phyloP scores from a whole-genome alignment of 2,113 vertebrate genomes.

The Struthio camelus region DNA sequence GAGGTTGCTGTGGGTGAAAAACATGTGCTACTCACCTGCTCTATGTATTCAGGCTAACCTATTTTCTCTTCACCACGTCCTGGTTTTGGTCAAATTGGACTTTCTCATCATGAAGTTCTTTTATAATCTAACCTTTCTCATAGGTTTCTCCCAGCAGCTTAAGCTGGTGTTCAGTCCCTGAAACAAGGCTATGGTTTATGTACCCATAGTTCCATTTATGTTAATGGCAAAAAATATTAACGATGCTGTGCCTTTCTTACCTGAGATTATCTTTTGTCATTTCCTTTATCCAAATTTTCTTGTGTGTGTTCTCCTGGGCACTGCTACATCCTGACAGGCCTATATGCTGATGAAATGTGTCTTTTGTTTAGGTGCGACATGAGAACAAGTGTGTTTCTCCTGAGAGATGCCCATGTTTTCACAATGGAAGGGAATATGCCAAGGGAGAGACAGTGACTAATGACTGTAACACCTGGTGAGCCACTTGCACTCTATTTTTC shows the following conservation, averaged over 20 bases:
- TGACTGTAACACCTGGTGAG: slow-evolving; percentile 95
- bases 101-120: neutral
- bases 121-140: neutral
- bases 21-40: neutral
- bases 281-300: neutral
- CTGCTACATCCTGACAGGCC: too few relatives aligned
- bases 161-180: neutral
- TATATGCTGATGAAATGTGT: neutral
- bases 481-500: neutral
- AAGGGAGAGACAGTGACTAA: slow-evolving; percentile 81
- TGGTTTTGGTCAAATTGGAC: neutral
- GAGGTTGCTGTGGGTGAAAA: neutral
- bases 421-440: slow-evolving; percentile 86
- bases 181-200: neutral
- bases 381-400: slow-evolving; percentile 83
- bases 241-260: neutral
- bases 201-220: neutral
- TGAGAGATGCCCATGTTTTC: slow-evolving; percentile 91
- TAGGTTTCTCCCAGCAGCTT: neutral
- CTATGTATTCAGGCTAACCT: neutral
- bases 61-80: neutral
- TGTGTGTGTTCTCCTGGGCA: accelerated
- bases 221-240: neutral
- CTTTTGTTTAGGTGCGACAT: slow-evolving; percentile 83
- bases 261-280: neutral